Evolutionary conservation across 2,888 invertebrate species (phyloP), one percentile per base, ranked within the genome.

Genomic region (Seladonia tumulorum): DNA sequence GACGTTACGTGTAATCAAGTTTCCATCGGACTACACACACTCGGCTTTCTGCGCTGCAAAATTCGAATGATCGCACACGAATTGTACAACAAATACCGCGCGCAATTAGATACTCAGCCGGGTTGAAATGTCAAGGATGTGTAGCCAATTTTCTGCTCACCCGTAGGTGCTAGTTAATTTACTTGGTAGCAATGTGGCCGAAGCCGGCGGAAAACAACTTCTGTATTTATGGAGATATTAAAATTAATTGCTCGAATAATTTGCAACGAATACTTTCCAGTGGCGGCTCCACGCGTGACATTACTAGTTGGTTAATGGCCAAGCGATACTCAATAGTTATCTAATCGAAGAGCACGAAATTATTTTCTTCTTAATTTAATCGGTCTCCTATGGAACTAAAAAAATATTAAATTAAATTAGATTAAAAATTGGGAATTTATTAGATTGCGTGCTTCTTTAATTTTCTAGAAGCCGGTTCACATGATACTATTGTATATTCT

Each of bases 1-100:
- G 82, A 87, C 75, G 75, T 74, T 83, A 63, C 76, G 53, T 79
- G 84, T 80, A 89, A 89, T 89, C 88, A 74, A 68, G 76, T 78
- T 72, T 74, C 71, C 75, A 81, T 88, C 82, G 25, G 16, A 14
- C 76, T 25, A 25, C 70, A 39, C 42, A 22, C 18, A 14, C 70
- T 8, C 66, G 57, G 53, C 29, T 75, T 60, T 47, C 75, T 49
- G 71, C 66, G 66, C 42, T 45, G 29, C 35, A 12, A 73, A 49
- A 73, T 73, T 49, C 49, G 29, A 42, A 42, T 39, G 0, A 14
- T n/a, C 42, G 70, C 70, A 12, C 42, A 22, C 22, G 22, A 18
- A 18, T 42, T 42, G n/a, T 42, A 39, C 39, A 39, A 42, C 70
- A 42, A 70, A 70, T 22, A 42, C n/a, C 70, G 39, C 39, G 18